Conservation (phyloP, 37 sponge, comb jelly and placozoan species). For the Cliona cf. orientalis region DNA sequence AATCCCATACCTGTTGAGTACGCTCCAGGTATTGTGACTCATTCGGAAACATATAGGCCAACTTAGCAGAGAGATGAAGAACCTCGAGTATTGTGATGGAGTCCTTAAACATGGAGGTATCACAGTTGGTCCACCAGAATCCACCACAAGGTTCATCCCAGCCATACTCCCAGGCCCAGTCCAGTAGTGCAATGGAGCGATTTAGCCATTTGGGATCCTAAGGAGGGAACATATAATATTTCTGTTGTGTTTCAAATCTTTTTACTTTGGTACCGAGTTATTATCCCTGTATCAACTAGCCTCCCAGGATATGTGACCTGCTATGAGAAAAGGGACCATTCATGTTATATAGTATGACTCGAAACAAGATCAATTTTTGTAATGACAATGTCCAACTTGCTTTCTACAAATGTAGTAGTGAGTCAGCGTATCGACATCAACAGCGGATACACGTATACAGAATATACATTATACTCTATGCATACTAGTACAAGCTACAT, state of each 20-base stretch:
- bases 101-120: conserved; percentile 21
- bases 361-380: no score
- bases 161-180: conserved; percentile 60
- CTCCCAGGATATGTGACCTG: no score
- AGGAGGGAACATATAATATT: background rate
- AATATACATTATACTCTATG: no score
- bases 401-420: no score
- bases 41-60: conserved; percentile 46
- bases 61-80: conserved; percentile 38
- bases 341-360: no score
- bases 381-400: no score
- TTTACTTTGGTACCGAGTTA: no score
- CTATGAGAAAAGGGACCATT: no score
- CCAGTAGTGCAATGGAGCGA: conserved; percentile 33
- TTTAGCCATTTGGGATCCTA: conserved; percentile 41
- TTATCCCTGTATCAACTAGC: no score
- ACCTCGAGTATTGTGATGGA: conserved; percentile 46
- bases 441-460: no score
- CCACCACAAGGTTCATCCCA: conserved; percentile 65
- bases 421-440: no score
- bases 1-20: conserved; percentile 39
- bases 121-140: conserved; percentile 62
- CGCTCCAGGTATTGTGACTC: conserved; percentile 11
- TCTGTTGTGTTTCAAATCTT: background rate
- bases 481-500: no score